Evolutionary conservation across 2,113 vertebrate genomes (phyloP), one percentile per base, ranked within the genome.

Genomic region (Pao palembangensis): DNA sequence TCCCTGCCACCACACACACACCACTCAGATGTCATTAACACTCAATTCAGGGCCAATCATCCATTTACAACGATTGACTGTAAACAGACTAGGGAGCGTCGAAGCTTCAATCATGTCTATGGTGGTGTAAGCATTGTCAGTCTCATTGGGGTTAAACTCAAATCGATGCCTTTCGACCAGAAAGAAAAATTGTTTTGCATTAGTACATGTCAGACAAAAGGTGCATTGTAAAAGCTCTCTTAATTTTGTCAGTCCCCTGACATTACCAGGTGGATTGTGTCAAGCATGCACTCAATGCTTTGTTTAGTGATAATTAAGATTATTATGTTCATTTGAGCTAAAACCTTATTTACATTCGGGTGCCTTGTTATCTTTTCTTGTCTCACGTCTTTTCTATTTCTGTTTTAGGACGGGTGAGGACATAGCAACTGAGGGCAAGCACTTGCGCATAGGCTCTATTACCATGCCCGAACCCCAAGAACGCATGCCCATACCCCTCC

Each of bases 401-500:
- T 73, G 19, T 64, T 89, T 85, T 89, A 97, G 96, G 86, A 93
- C 94, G 61, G 94, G 93, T 51, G 95, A 94, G 80, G 95, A 98
- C 67, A 93, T 94, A 28, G 88, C 90, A 53, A 93, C 93, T 58
- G 91, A 94, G 87, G 94, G 94, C 68, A 98, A 96, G 77, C 95
- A 98, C 75, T 93, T 96, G 81, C 94, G 94, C 55, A 96, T 98
- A 93, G 95, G 95, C 74, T 98, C 96, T 80, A 95, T 96, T 90
- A 96, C 93, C 2, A 95, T 98, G 94, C 94, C 93, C 0, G 95
- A 95, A 42, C 94, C 95, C 81, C 93, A 94, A 78, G 96, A 98
- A 86, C 90, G 93, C 75, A 82, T 94, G 67, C 92, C 94, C 28
- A 58, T 85, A 49, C 72, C 82, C 67, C 83, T 86, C 67, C 82